These are phyloP conservation scores for Timandra comae DNA, from an alignment of 2,888 invertebrate genomes.

Conservation along the genomic window DNA sequence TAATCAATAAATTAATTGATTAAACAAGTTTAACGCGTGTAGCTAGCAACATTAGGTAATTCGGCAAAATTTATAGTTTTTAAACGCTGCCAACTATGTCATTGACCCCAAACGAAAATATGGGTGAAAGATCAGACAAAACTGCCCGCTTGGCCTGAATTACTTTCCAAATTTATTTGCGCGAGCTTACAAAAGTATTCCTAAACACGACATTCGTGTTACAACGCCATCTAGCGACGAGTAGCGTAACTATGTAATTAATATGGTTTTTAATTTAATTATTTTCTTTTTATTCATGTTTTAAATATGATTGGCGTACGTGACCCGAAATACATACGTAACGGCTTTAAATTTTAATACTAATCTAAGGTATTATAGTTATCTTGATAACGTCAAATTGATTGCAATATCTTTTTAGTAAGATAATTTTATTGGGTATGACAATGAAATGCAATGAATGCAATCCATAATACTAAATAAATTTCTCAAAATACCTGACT, in stretches of 20 bases:
- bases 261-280: too few species aligned
- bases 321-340: constrained; percentile 1
- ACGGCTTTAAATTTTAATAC: constrained; percentile 5
- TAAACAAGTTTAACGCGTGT: too few species aligned
- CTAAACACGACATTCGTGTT: constrained; percentile 7
- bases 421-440: too few species aligned
- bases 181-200: constrained; percentile 6
- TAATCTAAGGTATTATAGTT: constrained; percentile 3
- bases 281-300: not conserved
- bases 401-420: too few species aligned
- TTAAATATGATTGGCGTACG: too few species aligned
- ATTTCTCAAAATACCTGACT: too few species aligned
- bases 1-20: too few species aligned
- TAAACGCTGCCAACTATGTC: constrained; percentile 3
- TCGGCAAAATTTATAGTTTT: too few species aligned
- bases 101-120: constrained; percentile 10
- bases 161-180: constrained; percentile 15
- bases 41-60: too few species aligned
- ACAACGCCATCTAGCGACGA: constrained; percentile 19
- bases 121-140: constrained; percentile 10
- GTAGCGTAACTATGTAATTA: constrained; percentile 5
- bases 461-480: too few species aligned
- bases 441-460: too few species aligned
- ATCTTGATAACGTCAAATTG: not conserved
- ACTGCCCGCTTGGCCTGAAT: constrained; percentile 15